phyloP scores from a whole-genome alignment of 2,113 vertebrate genomes.

The Tauraco erythrolophus region DNA sequence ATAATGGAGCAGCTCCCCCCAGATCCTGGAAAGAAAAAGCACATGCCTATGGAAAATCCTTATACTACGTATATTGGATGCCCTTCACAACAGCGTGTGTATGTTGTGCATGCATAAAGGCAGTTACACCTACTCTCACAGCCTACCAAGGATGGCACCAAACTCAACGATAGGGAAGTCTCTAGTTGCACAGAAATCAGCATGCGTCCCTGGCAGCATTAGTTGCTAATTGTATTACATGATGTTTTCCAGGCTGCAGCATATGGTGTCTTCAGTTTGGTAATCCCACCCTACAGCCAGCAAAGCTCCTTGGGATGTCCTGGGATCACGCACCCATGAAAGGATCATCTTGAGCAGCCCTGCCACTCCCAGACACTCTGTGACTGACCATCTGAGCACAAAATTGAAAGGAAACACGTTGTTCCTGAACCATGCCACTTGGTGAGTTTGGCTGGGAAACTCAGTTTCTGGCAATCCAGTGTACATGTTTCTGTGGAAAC shows the following conservation, averaged over 20 bases:
- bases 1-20: background rate
- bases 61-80: background rate
- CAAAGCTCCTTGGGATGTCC: background rate
- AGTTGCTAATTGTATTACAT: background rate
- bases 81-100: accelerated
- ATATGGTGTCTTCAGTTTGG: accelerated
- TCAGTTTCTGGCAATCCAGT: conserved; percentile 2
- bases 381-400: accelerated
- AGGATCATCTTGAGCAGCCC: background rate
- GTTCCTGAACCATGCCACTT: background rate
- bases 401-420: background rate
- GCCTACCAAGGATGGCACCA: background rate
- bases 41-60: background rate
- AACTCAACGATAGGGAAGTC: background rate
- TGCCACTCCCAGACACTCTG: background rate
- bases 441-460: background rate
- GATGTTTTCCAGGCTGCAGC: background rate
- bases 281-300: background rate
- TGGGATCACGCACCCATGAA: background rate
- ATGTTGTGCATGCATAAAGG: accelerated
- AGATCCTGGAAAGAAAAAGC: background rate
- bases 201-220: background rate
- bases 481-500: conserved; percentile 64
- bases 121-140: background rate
- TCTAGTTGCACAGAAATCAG: background rate